A percentile compares a stretch with the other conserved stretches of the same genome.
Conservation (phyloP, 2,113 vertebrate species). For the Zootoca vivipara region DNA sequence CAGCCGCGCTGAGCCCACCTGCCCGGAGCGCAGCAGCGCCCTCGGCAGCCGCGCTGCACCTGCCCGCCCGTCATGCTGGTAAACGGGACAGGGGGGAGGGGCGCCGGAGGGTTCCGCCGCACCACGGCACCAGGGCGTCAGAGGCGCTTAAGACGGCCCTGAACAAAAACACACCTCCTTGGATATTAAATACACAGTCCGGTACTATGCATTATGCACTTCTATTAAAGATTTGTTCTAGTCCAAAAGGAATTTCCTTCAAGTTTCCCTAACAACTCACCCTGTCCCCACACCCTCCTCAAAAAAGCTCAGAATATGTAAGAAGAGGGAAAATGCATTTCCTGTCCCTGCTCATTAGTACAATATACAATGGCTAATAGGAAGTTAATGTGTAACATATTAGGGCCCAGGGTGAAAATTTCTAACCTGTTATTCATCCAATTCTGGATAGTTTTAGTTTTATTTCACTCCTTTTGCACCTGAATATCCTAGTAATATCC, state of each 20-base stretch:
- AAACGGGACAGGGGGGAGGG: no score
- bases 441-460: background rate
- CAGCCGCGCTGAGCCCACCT: no score
- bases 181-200: constrained; percentile 69
- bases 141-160: no score
- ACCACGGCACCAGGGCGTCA: no score
- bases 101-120: no score
- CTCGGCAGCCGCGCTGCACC: no score
- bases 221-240: constrained; percentile 50
- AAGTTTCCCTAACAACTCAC: constrained; percentile 65
- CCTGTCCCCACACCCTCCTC: no score
- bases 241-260: constrained; percentile 66
- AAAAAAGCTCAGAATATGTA: constrained; percentile 51
- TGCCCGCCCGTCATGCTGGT: no score
- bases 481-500: constrained; percentile 27
- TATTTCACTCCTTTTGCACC: background rate
- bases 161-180: constrained; percentile 70
- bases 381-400: constrained; percentile 57
- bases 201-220: constrained; percentile 16
- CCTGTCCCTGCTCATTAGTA: constrained; percentile 47
- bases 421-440: constrained; percentile 36
- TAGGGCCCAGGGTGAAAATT: constrained; percentile 37
- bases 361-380: constrained; percentile 57
- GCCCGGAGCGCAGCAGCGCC: no score
- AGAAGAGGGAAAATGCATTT: constrained; percentile 29